A percentile compares a stretch with the other conserved stretches of the same genome.
Evolutionary conservation across 2,888 invertebrate species (phyloP).

Genomic region (Didymodactylos carnosus): DNA sequence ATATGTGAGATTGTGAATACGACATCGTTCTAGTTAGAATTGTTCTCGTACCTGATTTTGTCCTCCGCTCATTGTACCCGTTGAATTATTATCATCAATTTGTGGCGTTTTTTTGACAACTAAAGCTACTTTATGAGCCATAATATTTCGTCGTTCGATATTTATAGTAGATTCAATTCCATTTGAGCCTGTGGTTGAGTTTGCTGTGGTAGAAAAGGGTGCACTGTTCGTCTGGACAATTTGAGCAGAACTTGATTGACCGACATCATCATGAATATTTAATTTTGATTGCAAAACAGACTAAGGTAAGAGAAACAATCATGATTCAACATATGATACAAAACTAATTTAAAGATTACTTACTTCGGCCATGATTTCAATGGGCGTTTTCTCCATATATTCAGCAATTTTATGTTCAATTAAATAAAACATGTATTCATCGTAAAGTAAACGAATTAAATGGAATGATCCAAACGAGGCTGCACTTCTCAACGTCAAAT

Average conservation of each 20-base stretch:
- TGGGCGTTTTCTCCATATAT: conserved; percentile 69
- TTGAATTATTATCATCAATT: no score
- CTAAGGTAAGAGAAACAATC: not conserved
- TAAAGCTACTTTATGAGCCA: not conserved
- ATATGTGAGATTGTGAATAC: no score
- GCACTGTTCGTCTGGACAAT: no score
- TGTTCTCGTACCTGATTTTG: no score
- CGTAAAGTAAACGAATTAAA: conserved; percentile 80
- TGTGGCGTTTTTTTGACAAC: not conserved
- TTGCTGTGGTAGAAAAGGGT: no score
- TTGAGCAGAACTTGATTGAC: no score
- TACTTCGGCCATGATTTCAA: conserved; percentile 63
- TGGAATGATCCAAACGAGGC: conserved; percentile 98
- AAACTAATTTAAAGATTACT: no score
- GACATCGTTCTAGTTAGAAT: no score
- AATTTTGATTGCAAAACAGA: not conserved
- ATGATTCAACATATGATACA: no score
- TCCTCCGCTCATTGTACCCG: no score
- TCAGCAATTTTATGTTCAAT: conserved; percentile 87
- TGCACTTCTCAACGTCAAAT: conserved; percentile 79
- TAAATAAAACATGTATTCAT: conserved; percentile 96
- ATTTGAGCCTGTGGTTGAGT: no score
- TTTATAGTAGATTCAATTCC: not conserved
- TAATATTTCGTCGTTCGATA: not conserved
- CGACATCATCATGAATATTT: not conserved